These are phyloP conservation scores for Platyrinchus mystaceus DNA, from an alignment of 2,797 vertebrate species.

Conservation along the genomic window DNA sequence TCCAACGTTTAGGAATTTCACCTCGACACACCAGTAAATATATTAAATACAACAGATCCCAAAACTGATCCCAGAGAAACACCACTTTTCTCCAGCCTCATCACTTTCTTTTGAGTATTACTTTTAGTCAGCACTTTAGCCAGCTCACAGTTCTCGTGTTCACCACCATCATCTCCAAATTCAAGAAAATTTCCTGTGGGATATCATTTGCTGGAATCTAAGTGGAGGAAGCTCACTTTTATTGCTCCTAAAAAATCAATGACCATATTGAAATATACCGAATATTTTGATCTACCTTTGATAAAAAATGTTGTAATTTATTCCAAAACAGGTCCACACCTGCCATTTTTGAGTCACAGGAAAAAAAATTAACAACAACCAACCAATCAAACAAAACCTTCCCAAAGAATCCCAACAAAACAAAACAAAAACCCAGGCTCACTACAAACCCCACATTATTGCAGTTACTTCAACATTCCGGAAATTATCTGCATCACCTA, in stretches of 20 bases:
- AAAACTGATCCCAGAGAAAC: neutral
- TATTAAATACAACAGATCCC: neutral
- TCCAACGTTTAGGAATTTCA: neutral
- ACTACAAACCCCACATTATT: neutral
- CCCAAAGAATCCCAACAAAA: neutral
- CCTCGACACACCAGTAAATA: neutral
- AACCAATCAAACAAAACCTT: neutral
- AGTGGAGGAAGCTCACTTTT: neutral
- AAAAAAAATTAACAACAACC: neutral
- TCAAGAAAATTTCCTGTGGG: neutral
- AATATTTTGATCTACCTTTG: neutral
- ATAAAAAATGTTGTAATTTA: neutral
- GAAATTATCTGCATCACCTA: neutral
- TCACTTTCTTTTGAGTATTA: neutral
- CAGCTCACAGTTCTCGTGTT: neutral
- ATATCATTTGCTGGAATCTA: neutral
- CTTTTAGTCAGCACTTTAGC: neutral
- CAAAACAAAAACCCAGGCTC: neutral
- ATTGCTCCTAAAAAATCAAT: neutral
- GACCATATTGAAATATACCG: neutral
- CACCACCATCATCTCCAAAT: neutral
- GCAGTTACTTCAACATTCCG: neutral
- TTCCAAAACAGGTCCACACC: neutral
- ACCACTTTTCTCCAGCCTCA: neutral
- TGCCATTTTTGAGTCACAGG: neutral